Evolutionary conservation across 35 echinoderm and acorn worm genomes (phyloP).

Genomic region (Heliocidaris erythrogramma): DNA sequence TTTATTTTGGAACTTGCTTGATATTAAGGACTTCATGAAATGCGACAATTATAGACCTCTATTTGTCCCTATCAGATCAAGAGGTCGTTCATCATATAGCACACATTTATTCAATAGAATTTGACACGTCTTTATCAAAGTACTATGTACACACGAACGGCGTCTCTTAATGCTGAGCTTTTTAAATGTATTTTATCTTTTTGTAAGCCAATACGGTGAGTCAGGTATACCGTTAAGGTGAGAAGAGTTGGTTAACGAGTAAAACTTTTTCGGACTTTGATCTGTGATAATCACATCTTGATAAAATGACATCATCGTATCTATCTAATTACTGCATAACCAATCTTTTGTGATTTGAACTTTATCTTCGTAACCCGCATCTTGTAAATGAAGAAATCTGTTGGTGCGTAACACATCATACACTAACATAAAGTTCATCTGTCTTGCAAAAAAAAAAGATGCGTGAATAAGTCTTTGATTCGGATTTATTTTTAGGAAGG

Average conservation of each 20-base stretch:
- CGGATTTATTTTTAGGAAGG: too few species aligned
- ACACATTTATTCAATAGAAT: neutral
- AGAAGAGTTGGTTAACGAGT: neutral
- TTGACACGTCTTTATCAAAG: neutral
- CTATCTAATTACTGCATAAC: neutral
- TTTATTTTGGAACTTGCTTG: too few species aligned
- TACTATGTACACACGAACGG: neutral
- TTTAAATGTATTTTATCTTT: neutral
- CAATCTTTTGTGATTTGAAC: neutral
- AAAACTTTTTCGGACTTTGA: neutral
- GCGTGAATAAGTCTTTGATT: too few species aligned
- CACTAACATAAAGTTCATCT: too few species aligned
- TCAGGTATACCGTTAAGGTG: neutral
- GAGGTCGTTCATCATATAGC: neutral
- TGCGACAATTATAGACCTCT: too few species aligned
- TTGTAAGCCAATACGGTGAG: neutral
- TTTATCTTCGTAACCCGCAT: neutral
- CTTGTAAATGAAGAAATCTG: neutral
- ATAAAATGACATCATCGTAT: neutral
- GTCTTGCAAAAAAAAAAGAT: too few species aligned
- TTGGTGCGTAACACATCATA: too few species aligned
- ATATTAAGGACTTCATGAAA: too few species aligned
- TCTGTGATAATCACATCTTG: neutral
- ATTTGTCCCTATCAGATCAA: too few species aligned
- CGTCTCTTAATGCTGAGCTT: neutral